Evolutionary conservation across 2,888 invertebrate genomes (phyloP), one percentile per base, ranked within the genome.

Genomic region (Amiota minor): DNA sequence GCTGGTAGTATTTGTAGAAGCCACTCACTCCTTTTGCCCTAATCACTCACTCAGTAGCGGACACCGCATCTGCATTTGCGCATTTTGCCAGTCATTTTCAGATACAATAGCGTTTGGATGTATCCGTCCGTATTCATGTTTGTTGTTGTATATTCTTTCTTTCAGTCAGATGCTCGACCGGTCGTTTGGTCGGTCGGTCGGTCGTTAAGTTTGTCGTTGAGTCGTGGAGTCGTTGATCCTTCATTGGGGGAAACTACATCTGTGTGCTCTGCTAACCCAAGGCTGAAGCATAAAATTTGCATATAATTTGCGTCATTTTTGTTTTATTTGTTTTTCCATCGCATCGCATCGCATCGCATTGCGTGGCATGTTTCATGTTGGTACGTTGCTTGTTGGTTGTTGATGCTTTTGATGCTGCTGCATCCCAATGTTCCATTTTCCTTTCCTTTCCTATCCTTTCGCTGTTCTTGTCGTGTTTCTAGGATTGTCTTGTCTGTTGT

Each of bases 291-390:
- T 82, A 83, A 84, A 87, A 89, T 89, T 88, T 89, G 88, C 89
- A 89, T 89, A 88, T 83, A 85, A 87, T 89, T 88, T 89, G 81
- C 83, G 80, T 85, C 85, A 81, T 82, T 83, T 83, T 82, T 77
- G 80, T 84, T 83, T 82, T 82, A 80, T 84, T 81, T 80, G 74
- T 74, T 71, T 74, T 76, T 68, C 74, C 72, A 70, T 78, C 77
- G 62, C 35, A 35, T 45, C 11, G 62, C 62, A 62, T 23, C 35
- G 35, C 18, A 53, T 12, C 50, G 50, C 50, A 50, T 50, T 53
- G 53, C 53, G 12, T 53, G 14, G 53, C 53, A 53, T 61, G 61
- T 61, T 61, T 61, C 23, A 61, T 61, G 61, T 61, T 61, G 61
- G 12, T 23, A 10, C 53, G 11, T 50, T n/a, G 50, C 50, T 14